Evolutionary conservation across 2,888 invertebrate species (phyloP).

Genomic region (Cerceris ruficornis): DNA sequence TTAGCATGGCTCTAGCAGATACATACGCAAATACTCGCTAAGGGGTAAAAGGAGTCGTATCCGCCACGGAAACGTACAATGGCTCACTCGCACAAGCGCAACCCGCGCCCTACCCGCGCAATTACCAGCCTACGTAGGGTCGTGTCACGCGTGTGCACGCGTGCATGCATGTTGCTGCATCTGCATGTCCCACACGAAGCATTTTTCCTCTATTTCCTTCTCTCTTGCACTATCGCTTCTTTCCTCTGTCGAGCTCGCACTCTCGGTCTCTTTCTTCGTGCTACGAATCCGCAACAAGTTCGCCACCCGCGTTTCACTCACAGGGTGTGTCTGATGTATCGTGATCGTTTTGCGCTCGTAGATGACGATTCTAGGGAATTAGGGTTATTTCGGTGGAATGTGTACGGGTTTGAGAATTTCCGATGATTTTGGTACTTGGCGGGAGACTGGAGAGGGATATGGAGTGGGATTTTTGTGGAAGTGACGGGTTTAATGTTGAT

Average conservation of each 20-base stretch:
- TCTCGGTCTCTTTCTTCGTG: conserved; percentile 28
- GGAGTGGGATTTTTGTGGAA: no score
- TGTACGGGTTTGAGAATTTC: not conserved
- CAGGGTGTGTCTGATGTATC: conserved; percentile 52
- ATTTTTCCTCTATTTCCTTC: conserved; percentile 25
- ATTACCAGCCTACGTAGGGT: conserved; percentile 54
- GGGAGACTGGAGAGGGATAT: no score
- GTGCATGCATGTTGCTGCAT: conserved; percentile 49
- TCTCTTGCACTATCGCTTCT: conserved; percentile 17
- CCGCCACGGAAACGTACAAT: conserved; percentile 69
- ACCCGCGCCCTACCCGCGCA: conserved; percentile 55
- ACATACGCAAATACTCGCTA: conserved; percentile 49
- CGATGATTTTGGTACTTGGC: no score
- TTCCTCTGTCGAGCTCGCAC: conserved; percentile 20
- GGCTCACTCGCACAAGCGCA: conserved; percentile 49
- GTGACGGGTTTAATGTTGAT: no score
- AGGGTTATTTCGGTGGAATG: not conserved
- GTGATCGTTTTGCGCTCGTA: conserved; percentile 40
- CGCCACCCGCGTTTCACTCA: conserved; percentile 53
- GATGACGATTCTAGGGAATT: not conserved
- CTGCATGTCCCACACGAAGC: conserved; percentile 43
- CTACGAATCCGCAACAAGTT: conserved; percentile 68
- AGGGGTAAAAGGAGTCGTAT: conserved; percentile 70
- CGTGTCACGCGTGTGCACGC: conserved; percentile 57
- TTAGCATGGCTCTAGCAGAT: conserved; percentile 31